Evolutionary conservation across 2,797 vertebrate species (phyloP).

Genomic region (Masticophis lateralis): DNA sequence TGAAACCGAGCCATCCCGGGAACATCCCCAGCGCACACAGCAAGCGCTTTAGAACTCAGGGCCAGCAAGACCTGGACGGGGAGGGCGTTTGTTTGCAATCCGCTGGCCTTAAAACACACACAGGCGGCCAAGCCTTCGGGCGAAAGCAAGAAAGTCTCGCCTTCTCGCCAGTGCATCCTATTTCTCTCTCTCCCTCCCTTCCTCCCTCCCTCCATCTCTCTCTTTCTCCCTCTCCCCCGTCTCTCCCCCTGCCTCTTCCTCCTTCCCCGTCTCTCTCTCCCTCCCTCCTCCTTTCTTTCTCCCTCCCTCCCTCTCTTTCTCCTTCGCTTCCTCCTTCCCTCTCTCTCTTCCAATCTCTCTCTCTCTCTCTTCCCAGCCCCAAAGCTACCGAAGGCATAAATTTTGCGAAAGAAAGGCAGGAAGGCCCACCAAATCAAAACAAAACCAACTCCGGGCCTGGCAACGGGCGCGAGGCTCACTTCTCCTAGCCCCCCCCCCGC

Average conservation of each 20-base stretch:
- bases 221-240: accelerated
- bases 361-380: not conserved
- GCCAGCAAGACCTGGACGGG: not conserved
- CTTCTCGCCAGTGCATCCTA: too few relatives aligned
- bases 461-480: not conserved
- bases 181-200: not conserved
- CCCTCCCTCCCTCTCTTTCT: not conserved
- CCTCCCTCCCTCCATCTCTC: not conserved
- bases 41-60: not conserved
- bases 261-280: too few relatives aligned
- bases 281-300: too few relatives aligned
- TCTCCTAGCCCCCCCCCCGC: accelerated
- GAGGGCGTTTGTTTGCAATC: not conserved
- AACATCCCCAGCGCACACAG: too few relatives aligned
- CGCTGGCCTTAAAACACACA: not conserved
- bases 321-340: too few relatives aligned
- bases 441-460: not conserved
- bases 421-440: not conserved
- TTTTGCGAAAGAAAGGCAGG: not conserved
- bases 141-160: not conserved
- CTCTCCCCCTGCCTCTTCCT: too few relatives aligned
- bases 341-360: not conserved
- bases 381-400: not conserved
- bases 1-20: not conserved
- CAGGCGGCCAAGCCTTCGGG: not conserved